Evolutionary conservation across 64 coral and sea anemone genomes (phyloP).

Genomic region (Porites lutea): DNA sequence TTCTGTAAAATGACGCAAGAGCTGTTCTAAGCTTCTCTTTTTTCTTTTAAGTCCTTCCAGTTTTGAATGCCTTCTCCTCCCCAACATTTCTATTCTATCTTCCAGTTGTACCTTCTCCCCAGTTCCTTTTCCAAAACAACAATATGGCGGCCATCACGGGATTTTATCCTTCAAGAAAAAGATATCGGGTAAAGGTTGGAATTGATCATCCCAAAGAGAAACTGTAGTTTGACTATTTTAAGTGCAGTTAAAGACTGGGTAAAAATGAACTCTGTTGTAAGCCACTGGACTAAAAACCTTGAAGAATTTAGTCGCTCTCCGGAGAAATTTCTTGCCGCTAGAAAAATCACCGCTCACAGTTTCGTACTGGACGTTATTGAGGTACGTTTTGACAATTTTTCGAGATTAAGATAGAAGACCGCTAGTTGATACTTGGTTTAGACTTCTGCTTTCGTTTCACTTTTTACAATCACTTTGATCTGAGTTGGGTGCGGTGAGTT

Average conservation of each 20-base stretch:
- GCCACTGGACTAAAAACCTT: constrained; percentile 12
- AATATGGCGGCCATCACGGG: constrained; percentile 1
- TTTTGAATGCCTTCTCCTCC: neutral
- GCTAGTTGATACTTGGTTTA: neutral
- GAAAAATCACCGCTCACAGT: constrained; percentile 29
- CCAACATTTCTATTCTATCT: neutral
- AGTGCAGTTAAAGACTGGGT: neutral
- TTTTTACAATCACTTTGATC: neutral
- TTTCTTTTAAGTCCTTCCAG: too few species aligned
- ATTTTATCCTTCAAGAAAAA: too few species aligned
- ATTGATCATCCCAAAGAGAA: too few species aligned
- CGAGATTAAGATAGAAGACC: neutral
- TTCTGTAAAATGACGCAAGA: too few species aligned
- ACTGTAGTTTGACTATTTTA: neutral
- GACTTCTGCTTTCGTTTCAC: neutral
- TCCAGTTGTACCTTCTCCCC: neutral
- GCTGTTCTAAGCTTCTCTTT: too few species aligned
- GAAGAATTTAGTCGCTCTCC: constrained; percentile 35
- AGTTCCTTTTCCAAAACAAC: neutral
- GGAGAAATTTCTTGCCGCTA: neutral
- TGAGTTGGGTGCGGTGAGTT: too few species aligned
- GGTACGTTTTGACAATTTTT: neutral
- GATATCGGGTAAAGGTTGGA: too few species aligned
- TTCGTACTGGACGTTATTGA: constrained; percentile 56
- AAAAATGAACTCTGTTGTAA: neutral